Evolutionary conservation across 2,888 invertebrate genomes (phyloP).

Genomic region (Bursaphelenchus okinawaensis): DNA sequence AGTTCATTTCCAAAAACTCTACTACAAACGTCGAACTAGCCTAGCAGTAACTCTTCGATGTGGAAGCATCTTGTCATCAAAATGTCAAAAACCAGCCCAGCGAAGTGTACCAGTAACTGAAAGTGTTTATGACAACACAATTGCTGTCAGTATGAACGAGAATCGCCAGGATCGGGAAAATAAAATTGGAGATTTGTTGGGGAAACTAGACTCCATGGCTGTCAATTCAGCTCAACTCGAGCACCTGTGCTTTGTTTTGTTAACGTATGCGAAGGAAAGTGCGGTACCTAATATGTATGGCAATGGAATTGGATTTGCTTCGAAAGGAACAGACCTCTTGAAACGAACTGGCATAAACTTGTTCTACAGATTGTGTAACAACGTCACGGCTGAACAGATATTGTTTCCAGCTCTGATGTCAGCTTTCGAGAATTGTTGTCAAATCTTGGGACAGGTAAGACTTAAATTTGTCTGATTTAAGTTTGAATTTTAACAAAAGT

Average conservation of each 20-base stretch:
- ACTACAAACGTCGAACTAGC: slow-evolving; percentile 20
- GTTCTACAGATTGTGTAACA: slow-evolving; percentile 26
- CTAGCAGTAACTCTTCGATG: slow-evolving; percentile 24
- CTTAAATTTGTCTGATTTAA: neutral
- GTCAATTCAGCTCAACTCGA: slow-evolving; percentile 27
- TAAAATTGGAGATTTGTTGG: slow-evolving; percentile 21
- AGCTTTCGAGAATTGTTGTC: slow-evolving; percentile 22
- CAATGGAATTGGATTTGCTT: neutral
- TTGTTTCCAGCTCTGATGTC: slow-evolving; percentile 22
- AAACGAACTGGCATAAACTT: slow-evolving; percentile 17
- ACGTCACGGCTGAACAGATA: slow-evolving; percentile 14
- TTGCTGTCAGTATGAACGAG: slow-evolving; percentile 42
- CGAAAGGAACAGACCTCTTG: slow-evolving; percentile 11
- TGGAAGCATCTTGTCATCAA: slow-evolving; percentile 22
- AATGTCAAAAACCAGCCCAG: slow-evolving; percentile 17
- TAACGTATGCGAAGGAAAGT: neutral
- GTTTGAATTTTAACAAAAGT: neutral
- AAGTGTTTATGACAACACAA: slow-evolving; percentile 33
- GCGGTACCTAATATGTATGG: neutral
- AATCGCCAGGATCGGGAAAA: slow-evolving; percentile 42
- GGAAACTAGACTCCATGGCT: slow-evolving; percentile 20
- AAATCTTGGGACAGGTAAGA: slow-evolving; percentile 14
- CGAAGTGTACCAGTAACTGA: slow-evolving; percentile 19
- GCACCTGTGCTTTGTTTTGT: slow-evolving; percentile 16
- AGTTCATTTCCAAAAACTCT: slow-evolving; percentile 24